Evolutionary conservation across 1,140 invertebrate species (phyloP).

Genomic region (Brachionus plicatilis): DNA sequence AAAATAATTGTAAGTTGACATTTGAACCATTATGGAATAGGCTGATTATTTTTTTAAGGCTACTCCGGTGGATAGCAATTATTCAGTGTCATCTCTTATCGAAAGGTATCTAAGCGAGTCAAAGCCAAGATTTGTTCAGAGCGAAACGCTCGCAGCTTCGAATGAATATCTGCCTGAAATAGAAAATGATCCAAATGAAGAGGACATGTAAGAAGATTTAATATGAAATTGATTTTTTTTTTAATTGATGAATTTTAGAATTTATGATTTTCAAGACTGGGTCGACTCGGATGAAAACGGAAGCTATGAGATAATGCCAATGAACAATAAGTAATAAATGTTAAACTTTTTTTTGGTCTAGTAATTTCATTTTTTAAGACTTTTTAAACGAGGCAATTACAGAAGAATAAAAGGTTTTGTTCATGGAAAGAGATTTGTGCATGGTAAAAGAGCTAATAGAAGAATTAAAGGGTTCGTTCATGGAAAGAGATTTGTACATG

Average conservation of each 20-base stretch:
- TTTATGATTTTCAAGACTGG: neutral
- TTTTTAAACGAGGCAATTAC: neutral
- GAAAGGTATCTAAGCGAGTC: neutral
- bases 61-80: neutral
- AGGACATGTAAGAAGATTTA: neutral
- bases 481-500: conserved; percentile 38
- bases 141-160: neutral
- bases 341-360: neutral
- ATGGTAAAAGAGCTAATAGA: conserved; percentile 13
- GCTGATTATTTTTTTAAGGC: neutral
- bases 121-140: neutral
- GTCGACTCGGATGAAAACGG: neutral
- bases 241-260: neutral
- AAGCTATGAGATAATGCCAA: neutral
- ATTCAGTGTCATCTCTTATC: neutral
- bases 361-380: neutral
- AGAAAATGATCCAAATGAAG: neutral
- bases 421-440: conserved; percentile 39
- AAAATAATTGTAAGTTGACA: neutral
- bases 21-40: neutral
- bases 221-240: neutral
- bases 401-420: conserved; percentile 24
- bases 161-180: neutral
- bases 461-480: conserved; percentile 37
- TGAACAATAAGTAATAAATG: neutral